Base-by-base conservation (phyloP, 2,888 invertebrate species). In the Phaedon cochleariae region DNA sequence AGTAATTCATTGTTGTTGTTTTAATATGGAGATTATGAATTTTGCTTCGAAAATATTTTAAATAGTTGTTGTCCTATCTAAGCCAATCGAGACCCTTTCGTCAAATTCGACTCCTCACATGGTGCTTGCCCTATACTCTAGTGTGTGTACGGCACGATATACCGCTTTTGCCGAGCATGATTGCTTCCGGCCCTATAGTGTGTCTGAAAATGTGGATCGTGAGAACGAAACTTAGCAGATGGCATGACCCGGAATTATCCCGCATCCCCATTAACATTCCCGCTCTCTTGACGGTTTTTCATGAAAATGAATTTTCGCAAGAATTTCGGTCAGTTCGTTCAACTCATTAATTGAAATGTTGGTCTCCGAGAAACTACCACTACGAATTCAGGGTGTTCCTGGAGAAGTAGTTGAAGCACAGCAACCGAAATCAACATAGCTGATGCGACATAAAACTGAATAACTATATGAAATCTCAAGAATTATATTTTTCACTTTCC, bases 101-200 rank as follows among this genome's bases (percentile, higher is more conserved):
- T n/a, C n/a, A n/a, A n/a, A n/a, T n/a, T n/a, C n/a, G n/a, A n/a
- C n/a, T n/a, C n/a, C n/a, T n/a, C n/a, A n/a, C n/a, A n/a, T n/a
- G n/a, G n/a, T n/a, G n/a, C n/a, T n/a, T n/a, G n/a, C n/a, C n/a
- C n/a, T n/a, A n/a, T n/a, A n/a, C n/a, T n/a, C n/a, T n/a, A 52
- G 17, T 51, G 41, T 51, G 52, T 53, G 53, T 62, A 55, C 29
- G 49, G 34, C 65, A 65, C 65, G 21, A 62, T 55, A 52, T 71
- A 54, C 49, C 61, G 57, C 61, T 65, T 70, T 66, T 45, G 62
- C 62, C 68, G 58, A 64, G 70, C 70, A 68, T 66, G 70, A 62
- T 62, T 26, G 68, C 68, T 70, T 70, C 62, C 54, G 63, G 57
- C 59, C 67, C 63, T 64, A n/a, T n/a, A 57, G 66, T 62, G 59